Base-by-base conservation (phyloP, 2,888 invertebrate species). In the Platycheirus albimanus region DNA sequence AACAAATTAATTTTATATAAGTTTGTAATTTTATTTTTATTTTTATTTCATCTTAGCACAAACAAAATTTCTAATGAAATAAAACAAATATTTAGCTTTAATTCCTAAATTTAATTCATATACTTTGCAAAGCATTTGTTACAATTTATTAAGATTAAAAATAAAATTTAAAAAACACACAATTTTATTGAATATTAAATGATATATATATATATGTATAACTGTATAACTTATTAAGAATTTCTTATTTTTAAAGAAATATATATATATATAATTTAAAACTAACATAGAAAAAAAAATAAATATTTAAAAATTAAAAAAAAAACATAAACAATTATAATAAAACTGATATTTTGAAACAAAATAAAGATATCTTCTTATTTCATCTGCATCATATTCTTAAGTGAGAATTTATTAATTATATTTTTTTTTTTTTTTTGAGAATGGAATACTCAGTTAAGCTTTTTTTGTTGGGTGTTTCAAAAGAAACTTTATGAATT, bases 401-500 rank as follows among this genome's bases (percentile, higher is more conserved):
- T 24, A 58, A 58, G 58, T 58, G 58, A 24, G 11, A 20, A n/a
- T n/a, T n/a, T n/a, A n/a, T n/a, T n/a, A n/a, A n/a, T n/a, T n/a
- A 58, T 13, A 56, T n/a, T 36, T 69, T 54, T 69, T 61, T 52
- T 20, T 36, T 20, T 17, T 49, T 38, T 61, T n/a, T 58, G 58
- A 51, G 69, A 20, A 8, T 13, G 13, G 15, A n/a, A n/a, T n/a
- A n/a, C n/a, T n/a, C n/a, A n/a, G n/a, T n/a, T n/a, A n/a, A n/a
- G n/a, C n/a, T n/a, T 10, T 4, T 24, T 56, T 15, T 5, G 38
- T 41, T 41, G 41, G 41, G 41, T 58, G 15, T 58, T 41, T 4
- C 17, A 28, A 28, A 7, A 41, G 15, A 28, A 41, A 41, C 84
- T 58, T 15, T 85, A 86, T 87, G 88, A 88, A 88, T 90, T 89